phyloP scores from a whole-genome alignment of 1,140 invertebrate species.

The Monomorium pharaonis region DNA sequence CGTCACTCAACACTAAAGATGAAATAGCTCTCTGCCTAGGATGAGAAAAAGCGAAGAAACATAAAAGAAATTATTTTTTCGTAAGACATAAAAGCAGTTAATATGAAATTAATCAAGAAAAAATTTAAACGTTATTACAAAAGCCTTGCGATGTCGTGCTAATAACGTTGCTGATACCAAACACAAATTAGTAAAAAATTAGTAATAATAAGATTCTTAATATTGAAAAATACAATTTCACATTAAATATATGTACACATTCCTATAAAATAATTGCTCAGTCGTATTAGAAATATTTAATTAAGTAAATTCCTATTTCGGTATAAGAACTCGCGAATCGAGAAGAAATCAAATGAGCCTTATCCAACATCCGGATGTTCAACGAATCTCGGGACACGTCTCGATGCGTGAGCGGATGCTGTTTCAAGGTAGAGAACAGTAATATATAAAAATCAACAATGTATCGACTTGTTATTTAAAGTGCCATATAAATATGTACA shows the following conservation, averaged over 20 bases:
- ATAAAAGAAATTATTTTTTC: neutral
- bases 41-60: neutral
- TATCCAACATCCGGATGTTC: neutral
- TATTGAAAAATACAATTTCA: conserved; percentile 20
- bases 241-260: conserved; percentile 12
- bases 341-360: neutral
- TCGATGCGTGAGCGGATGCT: neutral
- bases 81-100: neutral
- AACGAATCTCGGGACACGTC: neutral
- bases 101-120: neutral
- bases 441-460: conserved; percentile 70
- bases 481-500: conserved; percentile 76
- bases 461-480: conserved; percentile 72
- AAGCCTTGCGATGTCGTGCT: neutral
- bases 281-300: neutral
- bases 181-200: conserved; percentile 18
- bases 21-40: neutral
- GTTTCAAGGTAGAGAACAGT: conserved; percentile 61
- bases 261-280: neutral
- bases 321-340: neutral
- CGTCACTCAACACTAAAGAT: neutral
- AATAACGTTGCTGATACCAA: neutral
- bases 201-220: conserved; percentile 21
- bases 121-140: neutral
- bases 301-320: neutral